Evolutionary conservation across 2,113 vertebrate species (phyloP).

Genomic region (Arizona elegans): DNA sequence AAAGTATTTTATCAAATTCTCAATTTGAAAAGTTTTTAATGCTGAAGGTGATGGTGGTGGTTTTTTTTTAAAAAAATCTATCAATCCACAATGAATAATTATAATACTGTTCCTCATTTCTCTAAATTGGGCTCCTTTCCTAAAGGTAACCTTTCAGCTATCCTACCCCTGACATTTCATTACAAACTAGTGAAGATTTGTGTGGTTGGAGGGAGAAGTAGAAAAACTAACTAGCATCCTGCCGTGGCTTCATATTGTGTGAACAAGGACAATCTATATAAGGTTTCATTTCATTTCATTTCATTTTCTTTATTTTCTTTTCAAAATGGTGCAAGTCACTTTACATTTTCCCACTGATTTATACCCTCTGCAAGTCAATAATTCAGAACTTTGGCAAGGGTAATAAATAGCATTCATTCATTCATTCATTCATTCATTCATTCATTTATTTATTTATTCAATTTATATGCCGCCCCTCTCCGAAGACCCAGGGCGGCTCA

Average conservation of each 20-base stretch:
- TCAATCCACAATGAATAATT: neutral
- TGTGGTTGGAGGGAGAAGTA: neutral
- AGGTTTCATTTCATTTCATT: neutral
- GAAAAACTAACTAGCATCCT: neutral
- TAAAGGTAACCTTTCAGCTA: neutral
- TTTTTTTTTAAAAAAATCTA: neutral
- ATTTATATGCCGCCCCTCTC: too few species aligned
- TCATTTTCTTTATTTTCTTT: neutral
- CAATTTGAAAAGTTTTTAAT: slow-evolving; percentile 17
- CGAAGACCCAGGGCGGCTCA: too few species aligned
- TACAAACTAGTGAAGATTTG: neutral
- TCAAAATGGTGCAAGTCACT: neutral
- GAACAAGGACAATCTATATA: neutral
- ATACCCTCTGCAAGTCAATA: neutral
- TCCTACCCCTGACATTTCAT: neutral
- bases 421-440: too few species aligned
- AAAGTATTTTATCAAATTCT: neutral
- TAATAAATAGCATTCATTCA: neutral
- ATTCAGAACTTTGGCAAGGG: neutral
- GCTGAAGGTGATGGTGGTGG: neutral
- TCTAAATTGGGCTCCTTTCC: neutral
- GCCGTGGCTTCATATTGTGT: neutral
- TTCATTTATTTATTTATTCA: too few species aligned
- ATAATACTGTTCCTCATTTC: neutral
- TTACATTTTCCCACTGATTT: neutral